A percentile compares a stretch with the other conserved stretches of the same genome.
phyloP scores from a whole-genome alignment of 2,888 invertebrate genomes.

The Microplitis manilae region DNA sequence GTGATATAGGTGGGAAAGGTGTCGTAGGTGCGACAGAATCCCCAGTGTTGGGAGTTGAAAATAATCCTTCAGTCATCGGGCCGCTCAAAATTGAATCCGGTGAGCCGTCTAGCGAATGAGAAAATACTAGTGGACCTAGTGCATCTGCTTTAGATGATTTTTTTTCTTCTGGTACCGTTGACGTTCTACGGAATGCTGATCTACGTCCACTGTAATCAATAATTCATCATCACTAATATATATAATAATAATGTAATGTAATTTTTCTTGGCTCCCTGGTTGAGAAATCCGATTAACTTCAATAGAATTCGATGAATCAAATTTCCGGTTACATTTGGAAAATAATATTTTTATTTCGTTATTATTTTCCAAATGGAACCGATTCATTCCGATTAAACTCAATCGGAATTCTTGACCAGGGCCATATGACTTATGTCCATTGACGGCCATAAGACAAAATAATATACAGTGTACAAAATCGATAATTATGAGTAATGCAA shows the following conservation, averaged over 20 bases:
- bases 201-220: constrained; percentile 49
- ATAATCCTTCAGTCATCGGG: constrained; percentile 54
- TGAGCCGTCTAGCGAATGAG: constrained; percentile 57
- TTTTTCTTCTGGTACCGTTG: constrained; percentile 62
- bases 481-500: no score
- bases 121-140: constrained; percentile 54
- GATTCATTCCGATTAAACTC: no score
- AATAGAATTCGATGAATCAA: no score
- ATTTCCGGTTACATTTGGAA: no score
- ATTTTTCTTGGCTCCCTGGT: no score
- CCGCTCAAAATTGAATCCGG: constrained; percentile 62
- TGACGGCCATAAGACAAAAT: no score
- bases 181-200: constrained; percentile 56
- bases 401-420: no score
- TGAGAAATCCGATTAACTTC: no score
- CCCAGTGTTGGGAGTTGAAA: constrained; percentile 57
- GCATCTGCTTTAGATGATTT: constrained; percentile 43
- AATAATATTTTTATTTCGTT: no score
- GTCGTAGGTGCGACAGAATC: constrained; percentile 59
- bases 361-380: no score
- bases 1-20: constrained; percentile 57
- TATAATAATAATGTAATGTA: not conserved
- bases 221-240: not conserved
- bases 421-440: no score
- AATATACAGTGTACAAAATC: no score